These are phyloP conservation scores for Styela plicata DNA, from an alignment of 23 tunicate genomes.

Conservation along the genomic window DNA sequence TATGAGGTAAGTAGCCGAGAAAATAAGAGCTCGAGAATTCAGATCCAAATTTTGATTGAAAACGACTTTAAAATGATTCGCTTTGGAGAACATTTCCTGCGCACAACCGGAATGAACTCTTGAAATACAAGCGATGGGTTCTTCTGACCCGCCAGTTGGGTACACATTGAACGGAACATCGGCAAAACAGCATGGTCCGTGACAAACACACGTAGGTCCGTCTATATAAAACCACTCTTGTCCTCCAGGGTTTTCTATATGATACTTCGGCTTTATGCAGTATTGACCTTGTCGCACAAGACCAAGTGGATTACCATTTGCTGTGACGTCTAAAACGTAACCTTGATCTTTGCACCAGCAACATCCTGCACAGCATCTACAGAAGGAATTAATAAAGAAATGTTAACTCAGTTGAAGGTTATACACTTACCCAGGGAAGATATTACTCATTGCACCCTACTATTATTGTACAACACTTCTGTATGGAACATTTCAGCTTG, in stretches of 20 bases:
- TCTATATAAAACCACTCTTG: background rate
- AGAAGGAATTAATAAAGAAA: no score
- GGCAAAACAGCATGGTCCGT: slow-evolving; percentile 13
- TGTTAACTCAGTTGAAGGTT: no score
- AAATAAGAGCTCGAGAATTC: background rate
- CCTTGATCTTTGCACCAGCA: no score
- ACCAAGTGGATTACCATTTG: background rate
- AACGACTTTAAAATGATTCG: slow-evolving; percentile 16
- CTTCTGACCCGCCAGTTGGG: background rate
- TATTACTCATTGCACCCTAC: no score
- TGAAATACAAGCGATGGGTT: background rate
- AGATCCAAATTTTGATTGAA: slow-evolving; percentile 1
- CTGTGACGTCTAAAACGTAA: slow-evolving; percentile 5
- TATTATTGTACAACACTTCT: no score
- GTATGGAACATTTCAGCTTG: no score
- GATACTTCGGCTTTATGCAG: background rate
- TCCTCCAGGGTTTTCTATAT: background rate
- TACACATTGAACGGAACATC: slow-evolving; percentile 6
- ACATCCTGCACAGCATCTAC: no score
- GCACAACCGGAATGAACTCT: background rate
- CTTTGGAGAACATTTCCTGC: slow-evolving; percentile 9
- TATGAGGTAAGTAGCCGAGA: background rate
- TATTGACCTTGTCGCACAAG: slow-evolving; percentile 8
- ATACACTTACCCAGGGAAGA: no score
- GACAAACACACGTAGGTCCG: slow-evolving; percentile 6